Conservation (phyloP, 1,140 invertebrate species). For the Chlorops oryzae region DNA sequence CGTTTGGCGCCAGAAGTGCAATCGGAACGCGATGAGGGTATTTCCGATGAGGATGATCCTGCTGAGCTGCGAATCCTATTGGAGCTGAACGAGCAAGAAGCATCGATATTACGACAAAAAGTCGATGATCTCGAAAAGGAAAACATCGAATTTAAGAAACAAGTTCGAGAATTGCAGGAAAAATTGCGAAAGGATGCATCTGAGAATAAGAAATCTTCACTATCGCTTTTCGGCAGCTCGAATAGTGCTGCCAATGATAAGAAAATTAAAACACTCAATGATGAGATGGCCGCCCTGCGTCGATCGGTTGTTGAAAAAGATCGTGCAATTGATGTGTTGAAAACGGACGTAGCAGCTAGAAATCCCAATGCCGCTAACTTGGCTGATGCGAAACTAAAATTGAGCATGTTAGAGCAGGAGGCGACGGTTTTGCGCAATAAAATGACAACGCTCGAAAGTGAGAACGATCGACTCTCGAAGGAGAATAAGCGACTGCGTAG, state of each 20-base stretch:
- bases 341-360: conserved; percentile 64
- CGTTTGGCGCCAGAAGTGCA: conserved; percentile 59
- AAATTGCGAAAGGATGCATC: conserved; percentile 52
- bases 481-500: conserved; percentile 60
- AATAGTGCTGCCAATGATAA: conserved; percentile 54
- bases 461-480: conserved; percentile 65
- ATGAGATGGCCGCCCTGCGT: conserved; percentile 64
- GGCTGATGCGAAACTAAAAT: conserved; percentile 63
- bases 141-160: conserved; percentile 65
- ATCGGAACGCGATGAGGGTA: conserved; percentile 65
- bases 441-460: conserved; percentile 60
- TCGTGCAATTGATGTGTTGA: conserved; percentile 68
- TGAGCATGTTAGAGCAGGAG: conserved; percentile 70
- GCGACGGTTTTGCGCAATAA: conserved; percentile 59
- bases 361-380: conserved; percentile 43
- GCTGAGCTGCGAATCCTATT: conserved; percentile 71
- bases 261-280: conserved; percentile 64
- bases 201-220: conserved; percentile 26
- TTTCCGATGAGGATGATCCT: conserved; percentile 69
- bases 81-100: conserved; percentile 84
- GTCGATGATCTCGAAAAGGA: conserved; percentile 78
- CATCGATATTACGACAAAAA: conserved; percentile 70
- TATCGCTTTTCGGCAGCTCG: conserved; percentile 22
- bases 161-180: conserved; percentile 70
- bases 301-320: conserved; percentile 79